A percentile compares a stretch with the other conserved stretches of the same genome.
phyloP scores from a whole-genome alignment of 2,888 invertebrate genomes.

The Byasa hedistus region DNA sequence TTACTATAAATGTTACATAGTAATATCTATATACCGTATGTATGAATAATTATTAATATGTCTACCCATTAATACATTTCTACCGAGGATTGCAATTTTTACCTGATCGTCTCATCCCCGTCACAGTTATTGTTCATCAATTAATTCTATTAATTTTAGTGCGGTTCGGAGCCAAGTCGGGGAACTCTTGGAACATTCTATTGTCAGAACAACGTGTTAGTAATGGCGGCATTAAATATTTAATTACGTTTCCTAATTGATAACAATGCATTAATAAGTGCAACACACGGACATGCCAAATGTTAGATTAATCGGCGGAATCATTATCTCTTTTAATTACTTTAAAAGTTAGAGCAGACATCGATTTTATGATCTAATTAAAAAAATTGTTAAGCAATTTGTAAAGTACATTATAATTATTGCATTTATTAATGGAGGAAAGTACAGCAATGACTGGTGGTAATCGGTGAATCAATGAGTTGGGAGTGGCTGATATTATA shows the following conservation, averaged over 20 bases:
- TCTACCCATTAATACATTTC: slow-evolving; percentile 39
- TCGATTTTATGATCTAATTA: background rate
- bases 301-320: background rate
- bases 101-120: slow-evolving; percentile 55
- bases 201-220: slow-evolving; percentile 70
- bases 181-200: slow-evolving; percentile 79
- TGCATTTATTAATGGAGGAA: background rate
- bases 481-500: background rate
- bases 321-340: too few species aligned
- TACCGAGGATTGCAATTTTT: slow-evolving; percentile 51
- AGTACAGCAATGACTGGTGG: background rate
- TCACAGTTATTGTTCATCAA: slow-evolving; percentile 19
- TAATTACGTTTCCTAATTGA: background rate
- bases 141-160: slow-evolving; percentile 60
- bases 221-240: slow-evolving; percentile 39
- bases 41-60: background rate
- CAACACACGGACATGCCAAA: background rate
- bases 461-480: background rate
- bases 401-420: background rate
- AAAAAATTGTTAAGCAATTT: background rate
- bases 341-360: background rate
- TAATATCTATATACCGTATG: background rate
- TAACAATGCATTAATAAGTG: too few species aligned
- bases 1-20: background rate
- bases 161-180: slow-evolving; percentile 72